Conservation (phyloP, 2,797 vertebrate genomes). For the Coreius guichenoti region DNA sequence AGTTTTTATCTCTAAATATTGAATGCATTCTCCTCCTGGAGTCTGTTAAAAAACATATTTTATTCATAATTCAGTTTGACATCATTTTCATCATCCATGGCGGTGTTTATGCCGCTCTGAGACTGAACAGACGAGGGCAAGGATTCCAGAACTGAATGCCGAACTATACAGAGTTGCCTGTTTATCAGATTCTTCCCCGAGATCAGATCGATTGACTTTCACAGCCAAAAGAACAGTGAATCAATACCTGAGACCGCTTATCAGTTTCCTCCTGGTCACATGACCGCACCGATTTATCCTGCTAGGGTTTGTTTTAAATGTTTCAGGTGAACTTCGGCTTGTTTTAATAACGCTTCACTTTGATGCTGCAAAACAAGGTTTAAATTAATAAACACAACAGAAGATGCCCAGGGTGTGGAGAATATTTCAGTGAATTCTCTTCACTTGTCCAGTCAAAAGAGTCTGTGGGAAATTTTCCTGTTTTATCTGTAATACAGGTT, state of each 20-base stretch:
- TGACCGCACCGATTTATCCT: neutral
- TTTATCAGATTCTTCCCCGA: neutral
- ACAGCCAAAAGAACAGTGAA: constrained; percentile 19
- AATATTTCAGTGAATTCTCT: neutral
- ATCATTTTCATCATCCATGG: constrained; percentile 13
- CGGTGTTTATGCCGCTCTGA: neutral
- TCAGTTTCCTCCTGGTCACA: constrained; percentile 6
- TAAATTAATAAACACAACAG: neutral
- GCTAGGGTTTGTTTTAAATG: constrained; percentile 8
- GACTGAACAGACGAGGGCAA: neutral
- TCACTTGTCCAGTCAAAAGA: neutral
- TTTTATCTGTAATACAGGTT: neutral
- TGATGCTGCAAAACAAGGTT: neutral
- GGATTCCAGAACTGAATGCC: constrained; percentile 3
- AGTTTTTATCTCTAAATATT: neutral
- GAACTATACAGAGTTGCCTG: neutral
- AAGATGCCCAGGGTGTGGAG: neutral
- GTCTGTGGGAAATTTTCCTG: neutral
- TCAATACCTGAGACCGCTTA: constrained; percentile 35
- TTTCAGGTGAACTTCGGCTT: neutral
- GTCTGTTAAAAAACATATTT: constrained; percentile 15
- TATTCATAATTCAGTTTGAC: constrained; percentile 23
- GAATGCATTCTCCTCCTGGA: neutral
- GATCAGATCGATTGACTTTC: constrained; percentile 35
- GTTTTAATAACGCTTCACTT: neutral